Base-by-base conservation (phyloP, 2,113 vertebrate genomes). In the Lepidothrix coronata region DNA sequence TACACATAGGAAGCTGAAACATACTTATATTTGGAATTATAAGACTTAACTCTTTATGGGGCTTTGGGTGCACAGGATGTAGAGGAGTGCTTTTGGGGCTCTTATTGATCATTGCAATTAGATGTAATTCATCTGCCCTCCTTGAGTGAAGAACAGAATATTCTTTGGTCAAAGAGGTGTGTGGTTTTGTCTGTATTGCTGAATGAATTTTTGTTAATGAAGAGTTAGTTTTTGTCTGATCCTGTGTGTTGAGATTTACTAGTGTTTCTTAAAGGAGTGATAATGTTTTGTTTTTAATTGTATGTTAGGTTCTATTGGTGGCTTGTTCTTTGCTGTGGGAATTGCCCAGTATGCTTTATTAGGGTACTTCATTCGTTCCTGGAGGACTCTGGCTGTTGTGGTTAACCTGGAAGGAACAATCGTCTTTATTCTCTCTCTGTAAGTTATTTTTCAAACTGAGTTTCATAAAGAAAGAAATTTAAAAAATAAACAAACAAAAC, bases 291-390 rank as follows among this genome's bases (percentile, higher is more conserved):
- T 15, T 85, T 93, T 63, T 52, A n/a, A 39, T 75, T 87, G 41
- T 55, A 4, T 73, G 9, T 62, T 97, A 98, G 98, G 98, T 52
- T 98, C 98, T 5, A 91, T 98, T 52, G 96, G 97, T 8, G 97
- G 98, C 89, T 96, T 98, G 59, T 98, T 98, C 95, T 98, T 98
- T 85, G 98, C 98, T 11, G 96, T 98, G 63, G 98, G 98, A 91
- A 98, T 98, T 14, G 98, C 98, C 67, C 97, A 98, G 16, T 98
- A 97, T 76, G 98, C 98, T 46, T 95, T 98, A 39, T 62, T 98
- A 81, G 98, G 98, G 8, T 98, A 98, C 92, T 98, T 98, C 73
- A 96, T 98, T 92, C 98, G 97, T 77, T 98, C 98, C 80, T 98
- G 98, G 98, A 98, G 98, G 78, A 97, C 88, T 48, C 91, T 98